Evolutionary conservation across 2,888 invertebrate genomes (phyloP).

Genomic region (Elysia crispata): DNA sequence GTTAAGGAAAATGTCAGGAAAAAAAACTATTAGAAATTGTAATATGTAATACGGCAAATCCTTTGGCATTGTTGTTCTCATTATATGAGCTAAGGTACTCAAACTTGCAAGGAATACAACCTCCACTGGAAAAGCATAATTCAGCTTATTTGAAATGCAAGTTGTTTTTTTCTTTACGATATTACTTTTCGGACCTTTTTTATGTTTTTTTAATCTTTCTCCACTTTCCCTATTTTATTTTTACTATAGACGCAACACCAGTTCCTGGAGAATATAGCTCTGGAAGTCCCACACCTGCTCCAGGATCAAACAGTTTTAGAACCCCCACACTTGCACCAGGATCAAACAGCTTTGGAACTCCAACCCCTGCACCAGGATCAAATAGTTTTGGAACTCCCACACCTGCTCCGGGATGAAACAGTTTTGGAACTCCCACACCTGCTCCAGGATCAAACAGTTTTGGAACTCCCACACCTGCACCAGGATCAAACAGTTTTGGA

Average conservation of each 20-base stretch:
- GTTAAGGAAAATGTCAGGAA: no score
- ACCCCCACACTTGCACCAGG: slow-evolving; percentile 23
- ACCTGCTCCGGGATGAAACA: not conserved
- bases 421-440: slow-evolving; percentile 25
- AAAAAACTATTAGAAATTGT: no score
- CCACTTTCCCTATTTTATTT: slow-evolving; percentile 46
- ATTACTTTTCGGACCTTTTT: no score
- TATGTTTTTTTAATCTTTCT: no score
- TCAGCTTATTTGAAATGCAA: no score
- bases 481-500: not conserved
- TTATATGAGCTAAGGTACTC: no score
- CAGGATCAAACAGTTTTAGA: slow-evolving; percentile 33
- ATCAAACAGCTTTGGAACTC: slow-evolving; percentile 14
- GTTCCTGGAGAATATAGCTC: not conserved
- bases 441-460: not conserved
- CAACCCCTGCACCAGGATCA: slow-evolving; percentile 14
- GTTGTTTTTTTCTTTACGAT: no score
- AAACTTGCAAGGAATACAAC: no score
- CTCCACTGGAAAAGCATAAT: no score
- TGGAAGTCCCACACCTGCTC: not conserved
- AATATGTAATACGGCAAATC: no score
- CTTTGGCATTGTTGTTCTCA: no score
- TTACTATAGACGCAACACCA: slow-evolving; percentile 42
- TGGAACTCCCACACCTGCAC: not conserved
- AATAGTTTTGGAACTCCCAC: not conserved